Evolutionary conservation across 2,113 vertebrate genomes (phyloP).

Genomic region (Scatophagus argus): DNA sequence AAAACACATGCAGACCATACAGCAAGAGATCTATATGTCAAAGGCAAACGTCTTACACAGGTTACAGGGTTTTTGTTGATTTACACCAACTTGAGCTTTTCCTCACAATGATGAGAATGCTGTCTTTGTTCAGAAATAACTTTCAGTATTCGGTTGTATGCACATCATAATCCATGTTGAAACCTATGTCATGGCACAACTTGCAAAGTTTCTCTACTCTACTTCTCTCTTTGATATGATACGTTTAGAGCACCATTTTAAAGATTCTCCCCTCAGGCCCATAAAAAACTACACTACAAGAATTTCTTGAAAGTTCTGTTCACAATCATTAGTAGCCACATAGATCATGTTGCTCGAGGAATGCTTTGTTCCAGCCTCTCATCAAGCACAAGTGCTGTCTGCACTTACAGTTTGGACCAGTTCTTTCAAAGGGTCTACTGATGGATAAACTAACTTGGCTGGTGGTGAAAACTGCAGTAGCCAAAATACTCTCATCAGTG

Average conservation of each 20-base stretch:
- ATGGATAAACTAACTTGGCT: background rate
- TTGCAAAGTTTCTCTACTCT: background rate
- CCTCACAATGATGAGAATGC: background rate
- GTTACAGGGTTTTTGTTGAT: background rate
- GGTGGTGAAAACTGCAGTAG: background rate
- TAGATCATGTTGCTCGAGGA: background rate
- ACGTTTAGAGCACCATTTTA: background rate
- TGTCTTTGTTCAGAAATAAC: background rate
- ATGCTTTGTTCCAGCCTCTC: background rate
- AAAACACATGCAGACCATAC: background rate
- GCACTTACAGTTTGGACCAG: background rate
- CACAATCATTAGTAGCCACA: background rate
- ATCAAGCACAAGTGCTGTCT: background rate
- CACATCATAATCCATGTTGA: background rate
- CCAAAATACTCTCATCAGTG: background rate
- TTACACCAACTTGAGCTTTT: background rate
- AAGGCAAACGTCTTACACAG: background rate
- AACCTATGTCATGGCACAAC: background rate
- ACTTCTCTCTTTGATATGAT: too few species aligned
- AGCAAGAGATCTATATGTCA: background rate
- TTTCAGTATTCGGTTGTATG: background rate
- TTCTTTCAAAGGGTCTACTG: slow-evolving; percentile 2
- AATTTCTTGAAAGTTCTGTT: background rate
- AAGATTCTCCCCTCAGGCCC: background rate
- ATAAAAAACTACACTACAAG: background rate